These are phyloP conservation scores for Drosophila birchii DNA, from an alignment of 2,888 invertebrate species.

Conservation along the genomic window DNA sequence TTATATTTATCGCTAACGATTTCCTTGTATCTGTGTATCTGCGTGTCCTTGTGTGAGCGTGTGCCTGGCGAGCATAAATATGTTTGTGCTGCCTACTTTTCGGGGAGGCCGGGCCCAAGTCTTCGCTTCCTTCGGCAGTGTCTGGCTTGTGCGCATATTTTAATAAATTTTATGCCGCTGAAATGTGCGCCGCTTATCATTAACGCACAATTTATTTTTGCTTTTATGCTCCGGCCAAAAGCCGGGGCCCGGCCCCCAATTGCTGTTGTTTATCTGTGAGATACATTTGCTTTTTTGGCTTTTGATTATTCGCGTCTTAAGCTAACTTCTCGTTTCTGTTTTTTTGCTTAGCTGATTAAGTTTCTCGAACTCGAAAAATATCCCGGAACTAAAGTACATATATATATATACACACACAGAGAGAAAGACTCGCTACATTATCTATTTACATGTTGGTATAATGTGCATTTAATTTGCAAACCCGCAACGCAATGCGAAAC, in stretches of 20 bases:
- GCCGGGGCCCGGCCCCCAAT: constrained; percentile 26
- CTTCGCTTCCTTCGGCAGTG: constrained; percentile 32
- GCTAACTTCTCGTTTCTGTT: constrained; percentile 45
- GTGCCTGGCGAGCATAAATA: constrained; percentile 68
- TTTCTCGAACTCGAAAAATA: constrained; percentile 32
- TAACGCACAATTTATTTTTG: constrained; percentile 82
- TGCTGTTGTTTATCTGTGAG: constrained; percentile 70
- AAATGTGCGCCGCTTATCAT: constrained; percentile 80
- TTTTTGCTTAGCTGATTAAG: constrained; percentile 63
- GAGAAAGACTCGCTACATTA: constrained; percentile 51
- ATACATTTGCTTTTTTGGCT: constrained; percentile 78
- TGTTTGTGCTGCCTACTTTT: constrained; percentile 56
- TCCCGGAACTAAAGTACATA: constrained; percentile 21
- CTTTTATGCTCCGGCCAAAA: constrained; percentile 65
- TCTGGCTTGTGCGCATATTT: constrained; percentile 71
- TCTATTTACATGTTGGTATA: constrained; percentile 73
- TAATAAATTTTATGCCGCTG: constrained; percentile 78
- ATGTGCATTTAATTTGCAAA: constrained; percentile 77
- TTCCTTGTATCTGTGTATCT: constrained; percentile 48
- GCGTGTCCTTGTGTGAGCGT: constrained; percentile 28
- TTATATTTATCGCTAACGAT: constrained; percentile 81
- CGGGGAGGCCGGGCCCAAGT: constrained; percentile 41
- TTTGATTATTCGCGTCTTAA: constrained; percentile 79
- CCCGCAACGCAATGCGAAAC: constrained; percentile 58
- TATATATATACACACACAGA: constrained; percentile 18